Base-by-base conservation (phyloP, 2,888 invertebrate species). In the Cephonodes hylas region DNA sequence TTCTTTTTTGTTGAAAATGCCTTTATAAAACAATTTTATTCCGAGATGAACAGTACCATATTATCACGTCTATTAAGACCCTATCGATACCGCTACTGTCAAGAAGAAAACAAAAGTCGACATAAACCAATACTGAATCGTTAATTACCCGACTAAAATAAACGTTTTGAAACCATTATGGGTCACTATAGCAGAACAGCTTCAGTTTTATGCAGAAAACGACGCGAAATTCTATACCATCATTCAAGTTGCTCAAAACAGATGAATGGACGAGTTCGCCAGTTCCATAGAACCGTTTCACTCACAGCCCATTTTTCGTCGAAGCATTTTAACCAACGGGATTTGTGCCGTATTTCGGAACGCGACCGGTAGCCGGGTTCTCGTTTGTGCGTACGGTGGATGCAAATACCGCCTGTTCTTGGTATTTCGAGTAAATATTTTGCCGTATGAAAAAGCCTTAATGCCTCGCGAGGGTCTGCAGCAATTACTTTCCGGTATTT, bases 301-400 rank as follows among this genome's bases (percentile, higher is more conserved):
- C 44, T 18, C 20, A 15, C 44, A 44, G 48, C 48, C 6, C n/a
- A n/a, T 48, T 25, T 48, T 48, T 48, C 15, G 15, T 48, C 27
- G 25, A 27, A 48, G 48, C 27, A 48, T 48, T 25, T 48, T 25
- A 15, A 45, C 27, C 27, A 38, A 38, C 38, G 25, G n/a, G 48
- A 27, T 48, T 31, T 31, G 31, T 53, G 27, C 31, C 63, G 69
- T 66, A 59, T 65, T 63, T 68, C 18, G 18, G 27, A 31, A 53
- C 31, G 27, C 31, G 46, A 2, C 13, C 7, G 31, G 53, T 8
- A 27, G 67, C 70, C 69, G 71, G 66, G 65, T 4, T n/a, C 67
- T 64, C 69, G 66, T 70, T 64, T 68, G 67, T 67, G 67, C 66
- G 64, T 68, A 70, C 65, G 63, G 58, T 64, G 23, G 53, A 58